phyloP scores from a whole-genome alignment of 1,140 invertebrate genomes.

The Pseudomyrmex flavicornis region DNA sequence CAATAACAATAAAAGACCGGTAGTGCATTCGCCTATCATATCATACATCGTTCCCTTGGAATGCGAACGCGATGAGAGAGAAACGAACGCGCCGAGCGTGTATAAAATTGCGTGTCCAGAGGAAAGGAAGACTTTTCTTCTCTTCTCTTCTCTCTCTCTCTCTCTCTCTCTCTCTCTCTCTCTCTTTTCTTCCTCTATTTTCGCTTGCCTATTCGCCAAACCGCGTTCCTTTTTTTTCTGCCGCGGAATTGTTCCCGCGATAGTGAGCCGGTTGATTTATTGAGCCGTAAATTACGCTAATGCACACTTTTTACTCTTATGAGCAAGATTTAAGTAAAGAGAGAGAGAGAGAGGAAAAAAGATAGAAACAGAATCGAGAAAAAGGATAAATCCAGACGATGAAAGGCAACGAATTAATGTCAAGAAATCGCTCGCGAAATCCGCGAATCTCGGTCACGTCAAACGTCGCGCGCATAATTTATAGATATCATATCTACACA shows the following conservation, averaged over 20 bases:
- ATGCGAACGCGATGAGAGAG: slow-evolving; percentile 35
- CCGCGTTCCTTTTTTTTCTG: slow-evolving; percentile 36
- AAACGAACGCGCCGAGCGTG: slow-evolving; percentile 43
- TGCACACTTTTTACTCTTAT: slow-evolving; percentile 67
- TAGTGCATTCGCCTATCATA: slow-evolving; percentile 14
- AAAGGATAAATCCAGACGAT: not conserved
- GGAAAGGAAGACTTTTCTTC: slow-evolving; percentile 33
- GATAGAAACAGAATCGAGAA: not conserved
- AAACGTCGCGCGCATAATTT: not conserved
- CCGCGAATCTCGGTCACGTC: not conserved
- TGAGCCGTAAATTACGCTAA: slow-evolving; percentile 69
- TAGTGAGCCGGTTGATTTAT: slow-evolving; percentile 63
- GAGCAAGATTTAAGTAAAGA: slow-evolving; percentile 63
- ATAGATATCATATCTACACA: no score
- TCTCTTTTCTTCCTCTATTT: slow-evolving; percentile 15
- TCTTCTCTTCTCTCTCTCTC: not conserved
- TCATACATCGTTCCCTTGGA: slow-evolving; percentile 11
- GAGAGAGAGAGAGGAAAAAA: slow-evolving; percentile 38
- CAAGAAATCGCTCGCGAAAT: slow-evolving; percentile 21
- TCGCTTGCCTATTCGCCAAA: slow-evolving; percentile 14
- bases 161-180: not conserved
- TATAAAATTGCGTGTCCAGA: slow-evolving; percentile 52
- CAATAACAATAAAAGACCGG: slow-evolving; percentile 36
- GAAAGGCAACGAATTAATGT: slow-evolving; percentile 35
- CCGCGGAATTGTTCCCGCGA: slow-evolving; percentile 60